Base-by-base conservation (phyloP, 2,888 invertebrate species). In the Nomada fabriciana region DNA sequence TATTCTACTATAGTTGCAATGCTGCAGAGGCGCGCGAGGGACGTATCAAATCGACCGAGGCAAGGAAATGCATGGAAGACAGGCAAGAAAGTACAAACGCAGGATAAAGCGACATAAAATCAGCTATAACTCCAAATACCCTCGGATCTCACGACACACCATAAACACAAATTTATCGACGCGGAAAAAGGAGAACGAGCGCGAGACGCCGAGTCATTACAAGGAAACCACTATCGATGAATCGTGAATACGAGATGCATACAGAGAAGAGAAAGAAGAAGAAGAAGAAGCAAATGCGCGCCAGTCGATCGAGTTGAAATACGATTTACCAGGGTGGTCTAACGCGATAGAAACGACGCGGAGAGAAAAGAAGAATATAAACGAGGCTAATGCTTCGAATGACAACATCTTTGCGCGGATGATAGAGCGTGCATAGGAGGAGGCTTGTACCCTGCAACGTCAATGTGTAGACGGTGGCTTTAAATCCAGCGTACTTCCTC, bases 351-450 rank as follows among this genome's bases (percentile, higher is more conserved):
- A 71, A 76, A 47, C 74, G 75, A 69, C 50, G 29, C 67, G 57
- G 29, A 65, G 65, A 63, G 71, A 76, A 83, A 70, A 74, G 78
- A 76, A 72, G 72, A 74, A 79, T 70, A 82, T 83, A 84, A 89
- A 87, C 82, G 87, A 88, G 90, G 88, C 87, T 90, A 91, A 90
- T 88, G 89, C 86, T 82, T 89, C 82, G 86, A 89, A 90, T 88
- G 91, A 91, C 90, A 90, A 90, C 90, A 91, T 91, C 90, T 90
- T 87, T 84, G 83, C 84, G 86, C 86, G 85, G 83, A 86, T 88
- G 87, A 82, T 82, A 84, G 83, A 84, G 76, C 85, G 75, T 76
- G 81, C 84, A 90, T 80, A 88, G 87, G 77, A 78, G 76, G 76
- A 61, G 75, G 82, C 88, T 89, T 89, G 86, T 87, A 76, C 76